Percentiles rank a stretch among this genome's conserved stretches.
Evolutionary conservation across 2,113 vertebrate species (phyloP).

Genomic region (Serilophus lunatus): DNA sequence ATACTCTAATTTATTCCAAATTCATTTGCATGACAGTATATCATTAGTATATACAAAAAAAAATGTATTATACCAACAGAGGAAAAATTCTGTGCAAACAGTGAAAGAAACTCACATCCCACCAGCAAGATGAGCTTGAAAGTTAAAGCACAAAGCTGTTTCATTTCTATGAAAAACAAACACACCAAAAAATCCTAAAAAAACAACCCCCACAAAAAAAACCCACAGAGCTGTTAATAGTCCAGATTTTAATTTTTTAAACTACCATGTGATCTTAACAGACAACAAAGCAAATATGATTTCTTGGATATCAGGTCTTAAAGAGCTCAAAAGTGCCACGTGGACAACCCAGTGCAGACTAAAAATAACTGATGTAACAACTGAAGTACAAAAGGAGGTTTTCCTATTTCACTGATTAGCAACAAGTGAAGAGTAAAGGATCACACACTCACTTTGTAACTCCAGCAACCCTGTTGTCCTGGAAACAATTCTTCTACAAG

Average conservation of each 20-base stretch:
- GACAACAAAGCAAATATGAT: background rate
- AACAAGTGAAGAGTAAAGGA: background rate
- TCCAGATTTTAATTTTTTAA: background rate
- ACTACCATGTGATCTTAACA: background rate
- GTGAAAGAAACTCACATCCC: background rate
- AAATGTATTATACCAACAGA: background rate
- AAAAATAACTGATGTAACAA: background rate
- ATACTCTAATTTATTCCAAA: constrained; percentile 35
- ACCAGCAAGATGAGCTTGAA: background rate
- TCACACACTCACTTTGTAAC: background rate
- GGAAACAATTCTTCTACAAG: constrained; percentile 1
- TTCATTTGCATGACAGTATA: constrained; percentile 35
- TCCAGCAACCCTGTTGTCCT: constrained; percentile 18
- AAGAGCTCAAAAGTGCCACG: background rate
- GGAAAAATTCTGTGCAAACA: background rate
- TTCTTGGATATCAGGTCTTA: background rate
- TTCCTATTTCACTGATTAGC: background rate
- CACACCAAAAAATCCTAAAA: no score
- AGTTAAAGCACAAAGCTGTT: background rate
- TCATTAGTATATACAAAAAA: background rate
- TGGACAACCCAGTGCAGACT: background rate
- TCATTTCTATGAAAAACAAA: background rate
- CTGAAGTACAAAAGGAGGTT: background rate
- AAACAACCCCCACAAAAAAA: no score
- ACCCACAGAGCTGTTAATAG: background rate